Percentiles rank a stretch among this genome's conserved stretches.
Conservation (phyloP, 2,888 invertebrate genomes). For the Vannuccia rotundouncinata region DNA sequence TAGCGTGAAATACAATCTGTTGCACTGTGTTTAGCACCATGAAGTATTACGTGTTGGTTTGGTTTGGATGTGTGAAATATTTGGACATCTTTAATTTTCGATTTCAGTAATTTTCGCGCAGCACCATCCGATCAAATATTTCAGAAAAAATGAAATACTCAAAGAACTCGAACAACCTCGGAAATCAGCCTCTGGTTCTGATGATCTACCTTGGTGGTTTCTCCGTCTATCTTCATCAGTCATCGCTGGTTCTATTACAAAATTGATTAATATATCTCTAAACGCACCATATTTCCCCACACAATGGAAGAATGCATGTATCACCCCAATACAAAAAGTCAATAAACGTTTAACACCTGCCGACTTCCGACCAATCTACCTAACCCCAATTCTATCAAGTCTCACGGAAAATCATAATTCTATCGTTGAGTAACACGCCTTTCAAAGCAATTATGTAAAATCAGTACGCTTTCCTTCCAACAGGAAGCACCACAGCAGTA, state of each 20-base stretch:
- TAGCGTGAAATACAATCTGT: slow-evolving; percentile 22
- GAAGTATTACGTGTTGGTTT: too few species aligned
- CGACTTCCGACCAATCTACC: neutral
- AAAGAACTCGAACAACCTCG: neutral
- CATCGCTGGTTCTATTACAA: neutral
- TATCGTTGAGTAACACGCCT: neutral
- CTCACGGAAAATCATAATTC: neutral
- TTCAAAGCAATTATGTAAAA: neutral
- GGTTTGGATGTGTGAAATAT: too few species aligned
- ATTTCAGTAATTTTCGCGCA: too few species aligned
- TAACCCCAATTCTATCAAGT: neutral
- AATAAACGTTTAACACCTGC: neutral
- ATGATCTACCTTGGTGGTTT: neutral
- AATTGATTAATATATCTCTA: neutral
- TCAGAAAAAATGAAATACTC: neutral
- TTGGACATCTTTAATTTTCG: too few species aligned
- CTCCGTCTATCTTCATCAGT: neutral
- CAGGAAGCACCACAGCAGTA: neutral
- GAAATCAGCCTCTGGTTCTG: neutral
- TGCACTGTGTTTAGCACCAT: slow-evolving; percentile 1
- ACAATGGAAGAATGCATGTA: neutral
- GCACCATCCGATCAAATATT: too few species aligned
- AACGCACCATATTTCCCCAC: neutral
- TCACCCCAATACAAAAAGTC: too few species aligned
- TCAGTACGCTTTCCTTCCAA: neutral